Percentiles rank a stretch among this genome's conserved stretches.
These are phyloP conservation scores for Hippocampus kuda DNA, from an alignment of 2,797 vertebrate genomes.

Conservation along the genomic window DNA sequence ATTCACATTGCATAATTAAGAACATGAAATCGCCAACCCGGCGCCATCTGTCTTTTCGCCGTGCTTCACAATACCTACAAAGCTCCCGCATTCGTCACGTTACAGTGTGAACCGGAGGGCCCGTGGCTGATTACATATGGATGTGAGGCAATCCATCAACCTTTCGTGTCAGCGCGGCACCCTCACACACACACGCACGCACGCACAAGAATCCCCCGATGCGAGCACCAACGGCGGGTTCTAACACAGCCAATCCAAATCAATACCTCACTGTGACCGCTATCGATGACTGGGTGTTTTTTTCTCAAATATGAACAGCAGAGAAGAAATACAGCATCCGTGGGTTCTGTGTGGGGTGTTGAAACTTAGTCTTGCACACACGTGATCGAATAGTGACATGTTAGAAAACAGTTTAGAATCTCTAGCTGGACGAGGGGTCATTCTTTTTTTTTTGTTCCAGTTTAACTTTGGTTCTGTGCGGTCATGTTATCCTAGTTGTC, in stretches of 20 bases:
- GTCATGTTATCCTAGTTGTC: too few relatives aligned
- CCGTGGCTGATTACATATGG: conserved; percentile 28
- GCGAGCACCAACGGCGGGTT: conserved; percentile 21
- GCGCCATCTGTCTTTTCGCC: conserved; percentile 18
- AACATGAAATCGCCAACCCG: conserved; percentile 16
- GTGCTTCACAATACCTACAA: conserved; percentile 16
- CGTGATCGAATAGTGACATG: too few relatives aligned
- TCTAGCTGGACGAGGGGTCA: too few relatives aligned
- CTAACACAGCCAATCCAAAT: conserved; percentile 22
- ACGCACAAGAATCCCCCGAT: conserved; percentile 9
- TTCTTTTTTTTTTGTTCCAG: too few relatives aligned
- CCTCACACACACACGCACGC: conserved; percentile 5
- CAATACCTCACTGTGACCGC: conserved; percentile 20
- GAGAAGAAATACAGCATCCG: neutral
- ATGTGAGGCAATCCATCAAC: conserved; percentile 39
- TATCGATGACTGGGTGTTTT: conserved; percentile 22
- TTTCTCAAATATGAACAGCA: conserved; percentile 30
- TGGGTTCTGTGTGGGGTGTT: too few relatives aligned
- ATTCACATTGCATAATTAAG: conserved; percentile 26
- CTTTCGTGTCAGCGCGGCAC: conserved; percentile 33
- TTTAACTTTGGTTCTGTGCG: too few relatives aligned
- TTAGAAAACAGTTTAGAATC: too few relatives aligned
- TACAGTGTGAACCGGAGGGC: conserved; percentile 13
- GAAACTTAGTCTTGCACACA: neutral
- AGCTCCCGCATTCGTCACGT: conserved; percentile 28